These are phyloP conservation scores for Hyphantria cunea DNA, from an alignment of 1,140 invertebrate genomes.

Conservation along the genomic window DNA sequence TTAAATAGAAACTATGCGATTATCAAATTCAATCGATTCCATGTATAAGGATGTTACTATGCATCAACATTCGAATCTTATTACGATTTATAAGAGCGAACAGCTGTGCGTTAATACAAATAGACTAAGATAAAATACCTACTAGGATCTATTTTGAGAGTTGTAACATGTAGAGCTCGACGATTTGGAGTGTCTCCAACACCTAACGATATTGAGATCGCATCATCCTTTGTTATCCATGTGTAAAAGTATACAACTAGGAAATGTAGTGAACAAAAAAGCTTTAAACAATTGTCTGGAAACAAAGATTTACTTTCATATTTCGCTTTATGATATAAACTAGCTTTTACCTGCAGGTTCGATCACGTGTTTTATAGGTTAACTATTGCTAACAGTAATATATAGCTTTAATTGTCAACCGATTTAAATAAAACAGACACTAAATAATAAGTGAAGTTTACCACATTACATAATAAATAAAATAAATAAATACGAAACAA, in stretches of 20 bases:
- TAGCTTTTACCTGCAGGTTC: no score
- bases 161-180: constrained; percentile 61
- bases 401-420: no score
- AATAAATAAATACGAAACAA: no score
- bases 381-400: no score
- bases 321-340: no score
- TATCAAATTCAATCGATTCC: no score
- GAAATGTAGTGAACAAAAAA: constrained; percentile 7
- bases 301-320: no score
- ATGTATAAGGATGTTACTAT: not conserved
- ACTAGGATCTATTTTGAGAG: constrained; percentile 59
- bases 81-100: constrained; percentile 44
- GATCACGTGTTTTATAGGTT: no score
- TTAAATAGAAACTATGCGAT: no score
- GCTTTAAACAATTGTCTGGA: not conserved
- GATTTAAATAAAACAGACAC: no score
- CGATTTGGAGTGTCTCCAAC: constrained; percentile 70
- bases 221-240: constrained; percentile 34
- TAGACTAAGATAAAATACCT: constrained; percentile 68
- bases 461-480: no score
- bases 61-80: constrained; percentile 16
- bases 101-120: constrained; percentile 52
- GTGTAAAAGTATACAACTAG: constrained; percentile 2
- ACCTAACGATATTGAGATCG: constrained; percentile 35
- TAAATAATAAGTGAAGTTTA: no score